A percentile compares a stretch with the other conserved stretches of the same genome.
Conservation (phyloP, 2,113 vertebrate genomes). For the Varanus salvator region DNA sequence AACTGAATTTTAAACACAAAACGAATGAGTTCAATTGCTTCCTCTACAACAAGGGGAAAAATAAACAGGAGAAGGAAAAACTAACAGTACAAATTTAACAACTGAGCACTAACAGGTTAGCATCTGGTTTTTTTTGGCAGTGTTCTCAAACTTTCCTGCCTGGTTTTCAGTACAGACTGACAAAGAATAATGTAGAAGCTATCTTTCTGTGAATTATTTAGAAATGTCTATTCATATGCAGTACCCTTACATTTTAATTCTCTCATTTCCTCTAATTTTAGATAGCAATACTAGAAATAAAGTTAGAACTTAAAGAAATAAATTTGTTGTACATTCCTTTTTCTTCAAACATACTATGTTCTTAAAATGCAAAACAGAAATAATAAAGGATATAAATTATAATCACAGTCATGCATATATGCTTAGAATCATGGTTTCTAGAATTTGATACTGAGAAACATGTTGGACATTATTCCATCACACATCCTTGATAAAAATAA, state of each 20-base stretch:
- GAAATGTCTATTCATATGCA: not conserved
- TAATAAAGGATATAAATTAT: not conserved
- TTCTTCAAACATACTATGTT: not conserved
- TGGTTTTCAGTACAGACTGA: not conserved
- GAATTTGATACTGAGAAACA: not conserved
- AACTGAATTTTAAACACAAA: constrained; percentile 75
- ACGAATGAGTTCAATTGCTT: constrained; percentile 64
- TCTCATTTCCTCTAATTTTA: constrained; percentile 3
- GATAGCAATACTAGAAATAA: not conserved
- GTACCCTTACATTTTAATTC: not conserved
- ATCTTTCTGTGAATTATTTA: not conserved
- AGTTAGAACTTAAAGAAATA: not conserved
- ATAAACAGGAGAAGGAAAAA: constrained; percentile 63
- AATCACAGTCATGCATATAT: not conserved
- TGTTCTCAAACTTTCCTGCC: not conserved
- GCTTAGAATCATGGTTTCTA: too few relatives aligned
- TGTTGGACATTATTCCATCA: not conserved
- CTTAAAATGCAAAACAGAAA: not conserved
- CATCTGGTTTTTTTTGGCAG: not conserved
- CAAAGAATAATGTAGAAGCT: not conserved
- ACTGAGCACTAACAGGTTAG: constrained; percentile 49
- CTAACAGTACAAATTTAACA: constrained; percentile 48
- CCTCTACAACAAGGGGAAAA: constrained; percentile 61
- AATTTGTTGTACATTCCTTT: not conserved
- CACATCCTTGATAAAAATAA: not conserved